phyloP scores from a whole-genome alignment of 2,113 vertebrate genomes.

The Lagopus muta region DNA sequence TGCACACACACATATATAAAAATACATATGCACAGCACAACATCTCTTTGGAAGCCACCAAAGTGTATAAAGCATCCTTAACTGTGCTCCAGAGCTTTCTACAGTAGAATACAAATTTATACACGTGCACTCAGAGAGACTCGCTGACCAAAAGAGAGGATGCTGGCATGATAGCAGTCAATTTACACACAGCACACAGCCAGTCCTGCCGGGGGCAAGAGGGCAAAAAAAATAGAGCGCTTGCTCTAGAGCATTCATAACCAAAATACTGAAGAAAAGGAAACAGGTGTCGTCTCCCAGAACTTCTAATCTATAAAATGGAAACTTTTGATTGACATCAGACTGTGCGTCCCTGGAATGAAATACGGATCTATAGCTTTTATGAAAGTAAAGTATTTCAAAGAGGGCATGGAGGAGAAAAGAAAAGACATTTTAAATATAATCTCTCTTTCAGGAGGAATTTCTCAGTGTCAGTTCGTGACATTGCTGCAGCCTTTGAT shows the following conservation, averaged over 20 bases:
- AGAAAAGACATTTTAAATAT: slow-evolving; percentile 30
- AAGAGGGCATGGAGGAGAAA: neutral
- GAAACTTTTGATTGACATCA: slow-evolving; percentile 12
- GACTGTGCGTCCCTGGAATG: neutral
- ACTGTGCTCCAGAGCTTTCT: neutral
- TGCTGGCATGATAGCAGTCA: rapidly evolving
- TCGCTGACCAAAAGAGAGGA: neutral
- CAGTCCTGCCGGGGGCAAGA: neutral
- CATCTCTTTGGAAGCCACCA: neutral
- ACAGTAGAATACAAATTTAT: neutral
- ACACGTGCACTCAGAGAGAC: neutral
- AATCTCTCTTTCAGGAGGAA: slow-evolving; percentile 4
- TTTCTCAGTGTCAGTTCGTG: slow-evolving; percentile 20
- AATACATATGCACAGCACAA: neutral
- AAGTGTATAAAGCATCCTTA: neutral
- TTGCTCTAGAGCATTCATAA: neutral
- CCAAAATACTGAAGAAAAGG: neutral
- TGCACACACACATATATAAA: neutral
- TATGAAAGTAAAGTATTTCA: slow-evolving; percentile 35
- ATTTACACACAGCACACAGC: neutral
- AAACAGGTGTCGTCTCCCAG: neutral
- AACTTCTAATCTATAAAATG: neutral
- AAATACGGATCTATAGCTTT: slow-evolving; percentile 7
- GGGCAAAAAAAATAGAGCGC: neutral
- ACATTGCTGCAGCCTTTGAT: slow-evolving; percentile 48